Evolutionary conservation across 2,888 invertebrate genomes (phyloP), one percentile per base, ranked within the genome.

Genomic region (Drosophila trichaetosa): DNA sequence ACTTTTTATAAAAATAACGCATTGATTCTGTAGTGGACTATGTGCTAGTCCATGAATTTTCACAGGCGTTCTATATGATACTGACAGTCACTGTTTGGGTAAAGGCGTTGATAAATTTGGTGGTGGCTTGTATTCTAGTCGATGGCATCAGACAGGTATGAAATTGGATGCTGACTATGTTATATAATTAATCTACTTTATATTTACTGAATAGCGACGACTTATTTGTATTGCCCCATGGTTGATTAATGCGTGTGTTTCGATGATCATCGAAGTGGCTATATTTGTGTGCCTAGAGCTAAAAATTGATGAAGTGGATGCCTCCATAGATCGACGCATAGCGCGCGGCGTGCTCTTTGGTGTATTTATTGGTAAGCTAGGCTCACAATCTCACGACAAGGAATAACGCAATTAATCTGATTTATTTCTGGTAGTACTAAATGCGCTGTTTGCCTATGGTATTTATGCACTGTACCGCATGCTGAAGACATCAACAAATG

Each of bases 181-280:
- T 38, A 8, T n/a, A 29, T 21, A 40, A 8, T 16, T 10, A 1
- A 21, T 16, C 7, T 5, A n/a, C 11, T 16, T 8, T 7, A 1
- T 52, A 10, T 27, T 16, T 13, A 27, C 7, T 21, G 1, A 10
- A 8, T 38, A 91, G 92, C 90, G 89, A 80, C 91, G 91, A 83
- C 89, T 91, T 38, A 79, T 91, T 58, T 91, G 92, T 76, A 89
- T 91, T 89, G 89, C 91, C 65, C 92, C 92, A 31, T 91, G 91
- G 91, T 66, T 91, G 21, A 92, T 91, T 56, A 91, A 91, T 70
- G 80, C 87, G 1, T 79, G 80, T 36, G 85, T 89, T 24, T 92
- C 91, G 3, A 86, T 92, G 76, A 64, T 82, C 21, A 80, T 92
- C 21, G 91, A 91, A 73, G 76, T 91, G 48, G 86, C 89, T 2